Percentiles rank a stretch among this genome's conserved stretches.
These are phyloP conservation scores for Machaerirhynchus nigripectus DNA, from an alignment of 2,113 vertebrate genomes.

Conservation along the genomic window DNA sequence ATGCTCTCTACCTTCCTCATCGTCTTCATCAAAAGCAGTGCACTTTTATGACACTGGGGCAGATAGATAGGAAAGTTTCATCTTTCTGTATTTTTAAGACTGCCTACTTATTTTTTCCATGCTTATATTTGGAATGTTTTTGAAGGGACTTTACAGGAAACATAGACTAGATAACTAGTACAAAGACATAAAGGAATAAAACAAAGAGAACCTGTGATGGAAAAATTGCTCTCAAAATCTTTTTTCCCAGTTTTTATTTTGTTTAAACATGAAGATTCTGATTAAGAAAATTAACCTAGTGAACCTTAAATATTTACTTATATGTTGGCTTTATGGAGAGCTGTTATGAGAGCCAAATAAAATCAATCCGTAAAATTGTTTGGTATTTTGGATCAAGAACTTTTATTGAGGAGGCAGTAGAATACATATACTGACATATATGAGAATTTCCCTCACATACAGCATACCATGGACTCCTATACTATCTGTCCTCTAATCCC, in stretches of 20 bases:
- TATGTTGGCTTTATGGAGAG: neutral
- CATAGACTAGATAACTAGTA: neutral
- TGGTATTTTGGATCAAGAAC: neutral
- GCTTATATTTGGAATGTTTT: neutral
- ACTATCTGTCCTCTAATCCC: neutral
- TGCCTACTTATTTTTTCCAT: neutral
- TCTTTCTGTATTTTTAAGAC: slow-evolving; percentile 9
- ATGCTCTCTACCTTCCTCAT: neutral
- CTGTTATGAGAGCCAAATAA: neutral
- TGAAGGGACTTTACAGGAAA: neutral
- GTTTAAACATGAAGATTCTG: neutral
- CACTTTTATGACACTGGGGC: neutral
- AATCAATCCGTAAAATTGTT: neutral
- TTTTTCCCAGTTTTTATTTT: neutral
- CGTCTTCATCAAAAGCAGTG: neutral
- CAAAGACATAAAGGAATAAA: neutral
- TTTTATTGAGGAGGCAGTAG: neutral
- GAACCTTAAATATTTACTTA: neutral
- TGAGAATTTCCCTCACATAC: neutral
- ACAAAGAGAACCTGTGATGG: neutral
- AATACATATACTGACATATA: neutral
- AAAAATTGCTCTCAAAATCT: neutral
- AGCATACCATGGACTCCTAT: neutral
- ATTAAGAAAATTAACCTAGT: neutral
- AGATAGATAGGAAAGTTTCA: neutral